Conservation (phyloP, 1,140 invertebrate species). For the Drosophila kepulauana region DNA sequence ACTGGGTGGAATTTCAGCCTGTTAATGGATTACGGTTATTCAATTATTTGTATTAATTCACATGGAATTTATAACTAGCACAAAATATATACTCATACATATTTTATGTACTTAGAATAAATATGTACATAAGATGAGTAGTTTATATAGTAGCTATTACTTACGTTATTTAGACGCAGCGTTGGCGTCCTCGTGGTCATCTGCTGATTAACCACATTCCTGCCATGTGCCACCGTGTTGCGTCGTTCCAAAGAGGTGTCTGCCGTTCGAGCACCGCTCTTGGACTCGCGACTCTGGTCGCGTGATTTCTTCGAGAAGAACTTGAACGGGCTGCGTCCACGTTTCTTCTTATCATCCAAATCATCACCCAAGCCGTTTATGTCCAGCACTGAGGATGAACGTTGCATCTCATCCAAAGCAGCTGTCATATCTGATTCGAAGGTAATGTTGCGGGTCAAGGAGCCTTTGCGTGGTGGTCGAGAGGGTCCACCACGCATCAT, state of each 20-base stretch:
- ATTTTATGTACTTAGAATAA: too few species aligned
- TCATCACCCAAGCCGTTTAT: slow-evolving; percentile 88
- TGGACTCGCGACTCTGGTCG: slow-evolving; percentile 79
- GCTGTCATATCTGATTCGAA: slow-evolving; percentile 70
- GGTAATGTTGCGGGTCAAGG: slow-evolving; percentile 87
- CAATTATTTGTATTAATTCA: too few species aligned
- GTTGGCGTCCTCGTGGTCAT: slow-evolving; percentile 75
- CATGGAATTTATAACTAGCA: too few species aligned
- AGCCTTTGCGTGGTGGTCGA: slow-evolving; percentile 91
- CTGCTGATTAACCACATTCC: slow-evolving; percentile 81
- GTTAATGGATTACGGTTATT: slow-evolving; percentile 67
- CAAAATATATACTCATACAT: too few species aligned
- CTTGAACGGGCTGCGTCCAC: slow-evolving; percentile 96
- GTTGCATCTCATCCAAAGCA: slow-evolving; percentile 86
- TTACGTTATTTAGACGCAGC: slow-evolving; percentile 69
- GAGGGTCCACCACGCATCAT: slow-evolving; percentile 87
- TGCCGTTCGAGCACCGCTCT: slow-evolving; percentile 51
- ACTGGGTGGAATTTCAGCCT: slow-evolving; percentile 76
- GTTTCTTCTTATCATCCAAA: slow-evolving; percentile 92
- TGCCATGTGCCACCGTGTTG: slow-evolving; percentile 79
- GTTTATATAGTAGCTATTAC: slow-evolving; percentile 2
- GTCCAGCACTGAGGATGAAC: slow-evolving; percentile 91
- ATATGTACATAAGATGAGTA: too few species aligned
- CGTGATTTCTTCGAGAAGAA: slow-evolving; percentile 85
- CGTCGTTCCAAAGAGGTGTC: slow-evolving; percentile 75